Evolutionary conservation across 2,797 vertebrate genomes (phyloP), one percentile per base, ranked within the genome.

Genomic region (Sebastes minor): DNA sequence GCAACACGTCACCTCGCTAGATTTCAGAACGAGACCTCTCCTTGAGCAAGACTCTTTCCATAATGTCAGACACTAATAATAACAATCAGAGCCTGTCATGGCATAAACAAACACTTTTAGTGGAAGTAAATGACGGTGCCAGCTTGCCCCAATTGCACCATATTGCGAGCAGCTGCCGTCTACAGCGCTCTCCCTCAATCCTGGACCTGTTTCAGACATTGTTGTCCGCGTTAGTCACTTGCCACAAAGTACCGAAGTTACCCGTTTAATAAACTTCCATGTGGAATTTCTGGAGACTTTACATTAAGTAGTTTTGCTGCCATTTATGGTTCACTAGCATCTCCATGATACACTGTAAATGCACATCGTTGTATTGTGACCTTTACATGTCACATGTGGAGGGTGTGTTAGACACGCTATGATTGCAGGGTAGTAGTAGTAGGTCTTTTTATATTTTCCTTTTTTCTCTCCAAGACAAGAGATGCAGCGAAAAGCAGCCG

Each of bases 171-270:
- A 46, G 42, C 42, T 46, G 16, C 42, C 38, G 1, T 42, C 38
- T 38, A 0, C 38, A 46, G n/a, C 14, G 14, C 14, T 42, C 38
- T 3, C 38, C 3, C 38, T 16, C 38, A 42, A 42, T 42, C 0
- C 14, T 42, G 38, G 38, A 42, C 14, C 38, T 1, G 6, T 42
- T 42, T 42, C 38, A 42, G 38, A 42, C 14, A 0, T 42, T 42
- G 38, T 42, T 42, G 14, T 42, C 38, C 14, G 0, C 0, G 38
- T 42, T 42, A 42, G 38, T 42, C 14, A 42, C 0, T 42, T 3
- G 38, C 0, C 35, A 42, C 38, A 42, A 42, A 42, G 14, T 16
- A 18, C 38, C 6, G 3, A 42, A 42, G 38, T 42, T 42, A 42
- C 14, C 38, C 6, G 14, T 42, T 42, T 42, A 49, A 49, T 49